Evolutionary conservation across 2,888 invertebrate genomes (phyloP), one percentile per base, ranked within the genome.

Genomic region (Dioctria rufipes): DNA sequence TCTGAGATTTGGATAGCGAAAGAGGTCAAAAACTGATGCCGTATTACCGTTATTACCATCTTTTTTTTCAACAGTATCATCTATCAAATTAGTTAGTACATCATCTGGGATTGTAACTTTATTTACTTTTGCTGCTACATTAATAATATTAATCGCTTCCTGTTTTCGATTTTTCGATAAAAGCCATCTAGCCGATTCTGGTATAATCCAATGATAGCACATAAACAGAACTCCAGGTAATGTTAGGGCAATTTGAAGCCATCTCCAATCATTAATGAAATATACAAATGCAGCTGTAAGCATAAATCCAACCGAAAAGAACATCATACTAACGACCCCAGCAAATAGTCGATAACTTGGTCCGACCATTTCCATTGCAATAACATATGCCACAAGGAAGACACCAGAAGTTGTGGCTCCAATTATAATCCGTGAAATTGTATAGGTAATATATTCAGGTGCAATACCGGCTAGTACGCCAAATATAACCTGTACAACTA

Each of bases 351-450:
- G 91, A 85, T 93, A 92, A 77, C 90, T 90, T 0, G 94, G 93
- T 4, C 94, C 94, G 8, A 94, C 94, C 93, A 93, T 93, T 89
- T 94, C 93, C 89, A 90, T 90, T 91, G 94, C 94, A 84, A 95
- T 93, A 69, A 95, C 95, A 87, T 95, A 95, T 65, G 94, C 93
- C 37, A 95, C 94, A 81, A 95, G 89, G 85, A 95, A 95, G 8
- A 94, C 93, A 2, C 95, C 95, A 5, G 94, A 94, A 6, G 94
- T 94, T 8, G 94, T 93, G 9, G 93, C 92, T 11, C 95, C 95
- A 40, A 95, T 92, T 71, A 94, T 86, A 81, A 93, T 88, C 83
- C 95, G 90, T 61, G 93, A 91, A 79, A 93, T 86, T 9, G 93
- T 92, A 85, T 93, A 95, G 66, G 91, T 91, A 85, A 92, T 90